These are phyloP conservation scores for Musca domestica DNA, from an alignment of 1,140 invertebrate genomes.

Conservation along the genomic window DNA sequence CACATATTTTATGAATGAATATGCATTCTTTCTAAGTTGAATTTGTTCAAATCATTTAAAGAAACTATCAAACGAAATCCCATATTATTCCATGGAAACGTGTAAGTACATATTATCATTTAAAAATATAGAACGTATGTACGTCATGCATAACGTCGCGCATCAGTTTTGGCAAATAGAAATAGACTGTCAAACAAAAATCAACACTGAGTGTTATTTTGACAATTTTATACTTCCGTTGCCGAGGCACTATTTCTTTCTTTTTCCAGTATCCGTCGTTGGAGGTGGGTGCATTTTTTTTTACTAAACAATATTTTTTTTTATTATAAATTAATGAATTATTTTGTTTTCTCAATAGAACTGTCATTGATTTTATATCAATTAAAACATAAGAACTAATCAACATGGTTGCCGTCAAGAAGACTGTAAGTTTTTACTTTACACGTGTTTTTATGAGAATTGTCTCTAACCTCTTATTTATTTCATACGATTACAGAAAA, in stretches of 20 bases:
- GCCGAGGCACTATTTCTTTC: constrained; percentile 31
- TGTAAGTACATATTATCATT: too few species aligned
- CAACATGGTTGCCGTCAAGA: constrained; percentile 73
- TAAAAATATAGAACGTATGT: too few species aligned
- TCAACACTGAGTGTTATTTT: too few species aligned
- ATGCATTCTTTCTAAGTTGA: too few species aligned
- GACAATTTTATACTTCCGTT: too few species aligned
- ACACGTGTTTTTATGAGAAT: background rate
- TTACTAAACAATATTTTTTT: background rate
- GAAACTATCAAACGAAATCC: too few species aligned
- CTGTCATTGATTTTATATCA: constrained; percentile 23
- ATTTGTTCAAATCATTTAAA: too few species aligned
- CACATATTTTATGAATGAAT: too few species aligned
- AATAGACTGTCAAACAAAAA: too few species aligned
- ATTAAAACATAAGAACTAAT: constrained; percentile 16
- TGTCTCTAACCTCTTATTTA: constrained; percentile 24
- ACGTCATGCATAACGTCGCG: too few species aligned
- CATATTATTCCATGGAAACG: too few species aligned
- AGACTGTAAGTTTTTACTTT: constrained; percentile 59
- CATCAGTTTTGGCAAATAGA: background rate
- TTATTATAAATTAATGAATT: constrained; percentile 5
- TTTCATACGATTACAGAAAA: constrained; percentile 74
- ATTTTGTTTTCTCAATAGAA: constrained; percentile 1
- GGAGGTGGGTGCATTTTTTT: constrained; percentile 37
- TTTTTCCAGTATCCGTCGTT: constrained; percentile 41